Evolutionary conservation across 2,888 invertebrate genomes (phyloP).

Genomic region (Acronicta psi): DNA sequence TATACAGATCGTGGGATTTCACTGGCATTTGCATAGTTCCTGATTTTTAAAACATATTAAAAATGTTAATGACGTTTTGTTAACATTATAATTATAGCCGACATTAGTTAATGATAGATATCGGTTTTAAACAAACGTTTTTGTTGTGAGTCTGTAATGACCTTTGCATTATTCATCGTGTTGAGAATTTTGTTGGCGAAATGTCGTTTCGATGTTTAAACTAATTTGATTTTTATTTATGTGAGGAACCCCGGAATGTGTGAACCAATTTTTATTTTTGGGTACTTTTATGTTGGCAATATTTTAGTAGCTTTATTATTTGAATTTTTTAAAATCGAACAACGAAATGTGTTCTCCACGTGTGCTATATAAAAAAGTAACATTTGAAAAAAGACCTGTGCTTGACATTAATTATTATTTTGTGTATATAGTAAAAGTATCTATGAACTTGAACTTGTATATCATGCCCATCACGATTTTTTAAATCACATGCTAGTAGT

Average conservation of each 20-base stretch:
- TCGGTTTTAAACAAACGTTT: slow-evolving; percentile 57
- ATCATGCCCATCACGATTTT: background rate
- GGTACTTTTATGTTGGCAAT: slow-evolving; percentile 14
- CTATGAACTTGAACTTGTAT: background rate
- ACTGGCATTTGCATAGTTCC: slow-evolving; percentile 46
- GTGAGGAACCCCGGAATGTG: slow-evolving; percentile 17
- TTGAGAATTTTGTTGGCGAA: slow-evolving; percentile 19
- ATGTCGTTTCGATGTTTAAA: slow-evolving; percentile 44
- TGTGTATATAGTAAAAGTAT: too few relatives aligned
- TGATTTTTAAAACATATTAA: slow-evolving; percentile 20
- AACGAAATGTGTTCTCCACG: background rate
- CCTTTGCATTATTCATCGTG: slow-evolving; percentile 66
- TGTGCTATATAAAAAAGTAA: too few relatives aligned
- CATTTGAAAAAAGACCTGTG: too few relatives aligned
- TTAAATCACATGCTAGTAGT: background rate
- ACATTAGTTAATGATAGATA: slow-evolving; percentile 65
- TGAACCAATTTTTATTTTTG: slow-evolving; percentile 16
- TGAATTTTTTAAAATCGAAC: background rate
- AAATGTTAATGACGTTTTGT: slow-evolving; percentile 50
- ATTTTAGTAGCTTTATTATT: slow-evolving; percentile 16
- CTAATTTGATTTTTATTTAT: slow-evolving; percentile 49
- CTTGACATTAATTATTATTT: too few relatives aligned
- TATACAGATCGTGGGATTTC: slow-evolving; percentile 1
- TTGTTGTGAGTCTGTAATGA: slow-evolving; percentile 58
- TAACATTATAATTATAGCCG: slow-evolving; percentile 63